Conservation (phyloP, 2,797 vertebrate species). For the Trichosurus vulpecula region DNA sequence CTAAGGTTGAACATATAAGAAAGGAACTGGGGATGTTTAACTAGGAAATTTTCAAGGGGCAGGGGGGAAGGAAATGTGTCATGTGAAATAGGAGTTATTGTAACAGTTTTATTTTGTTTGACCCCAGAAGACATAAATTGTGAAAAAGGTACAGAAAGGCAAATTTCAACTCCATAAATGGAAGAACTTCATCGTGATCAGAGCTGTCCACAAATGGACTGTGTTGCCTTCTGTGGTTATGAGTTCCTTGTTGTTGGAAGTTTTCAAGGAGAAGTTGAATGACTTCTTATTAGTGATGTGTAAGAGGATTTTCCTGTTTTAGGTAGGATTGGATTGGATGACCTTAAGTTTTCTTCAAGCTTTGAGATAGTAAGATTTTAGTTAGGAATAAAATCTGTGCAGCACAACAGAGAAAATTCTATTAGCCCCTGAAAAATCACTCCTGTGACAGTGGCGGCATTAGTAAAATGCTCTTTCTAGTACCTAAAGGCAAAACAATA, state of each 20-base stretch:
- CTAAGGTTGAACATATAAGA: not conserved
- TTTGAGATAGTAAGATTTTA: not conserved
- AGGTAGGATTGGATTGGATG: not conserved
- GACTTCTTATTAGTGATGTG: not conserved
- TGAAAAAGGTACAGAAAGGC: not conserved
- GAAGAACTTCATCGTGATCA: not conserved
- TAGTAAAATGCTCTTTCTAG: not conserved
- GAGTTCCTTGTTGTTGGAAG: not conserved
- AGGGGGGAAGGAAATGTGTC: not conserved
- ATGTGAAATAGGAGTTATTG: not conserved
- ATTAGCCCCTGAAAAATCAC: conserved; percentile 4
- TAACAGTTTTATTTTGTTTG: not conserved
- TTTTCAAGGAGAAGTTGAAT: not conserved
- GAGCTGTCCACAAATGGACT: not conserved
- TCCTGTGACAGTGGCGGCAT: not conserved
- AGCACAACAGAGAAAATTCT: conserved; percentile 24
- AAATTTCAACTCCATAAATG: not conserved
- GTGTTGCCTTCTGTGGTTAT: not conserved
- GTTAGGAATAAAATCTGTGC: conserved; percentile 15
- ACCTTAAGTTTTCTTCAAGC: no score
- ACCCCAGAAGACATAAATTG: not conserved
- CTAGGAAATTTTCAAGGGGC: not conserved
- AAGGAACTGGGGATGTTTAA: not conserved
- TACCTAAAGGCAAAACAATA: conserved; percentile 1
- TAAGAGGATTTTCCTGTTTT: not conserved